Conservation (phyloP, 2,888 invertebrate species). For the Drosophila demipolita region DNA sequence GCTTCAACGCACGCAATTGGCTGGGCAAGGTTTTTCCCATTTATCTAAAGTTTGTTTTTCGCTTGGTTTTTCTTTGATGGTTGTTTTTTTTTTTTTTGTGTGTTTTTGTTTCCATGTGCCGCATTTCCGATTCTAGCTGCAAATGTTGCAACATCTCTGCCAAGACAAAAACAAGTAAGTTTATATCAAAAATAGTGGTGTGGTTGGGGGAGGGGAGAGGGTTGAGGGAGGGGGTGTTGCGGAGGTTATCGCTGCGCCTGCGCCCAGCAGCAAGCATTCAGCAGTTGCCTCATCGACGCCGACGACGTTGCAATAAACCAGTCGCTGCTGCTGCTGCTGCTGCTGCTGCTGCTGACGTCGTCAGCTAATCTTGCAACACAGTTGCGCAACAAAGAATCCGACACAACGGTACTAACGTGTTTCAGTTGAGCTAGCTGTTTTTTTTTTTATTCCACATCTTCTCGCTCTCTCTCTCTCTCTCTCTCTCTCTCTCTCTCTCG, state of each 20-base stretch:
- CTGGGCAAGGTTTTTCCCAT: slow-evolving; percentile 55
- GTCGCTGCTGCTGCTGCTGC: slow-evolving; percentile 51
- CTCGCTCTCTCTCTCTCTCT: slow-evolving; percentile 10
- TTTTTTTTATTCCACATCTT: slow-evolving; percentile 7
- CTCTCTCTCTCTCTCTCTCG: slow-evolving; percentile 6
- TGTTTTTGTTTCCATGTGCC: slow-evolving; percentile 20
- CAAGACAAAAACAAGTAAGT: slow-evolving; percentile 21
- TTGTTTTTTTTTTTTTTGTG: slow-evolving; percentile 5
- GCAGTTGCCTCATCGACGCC: slow-evolving; percentile 74
- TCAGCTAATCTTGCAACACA: slow-evolving; percentile 82
- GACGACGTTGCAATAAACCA: slow-evolving; percentile 75
- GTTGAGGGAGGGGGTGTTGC: not conserved
- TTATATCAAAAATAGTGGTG: slow-evolving; percentile 17
- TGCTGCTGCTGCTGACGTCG: slow-evolving; percentile 26
- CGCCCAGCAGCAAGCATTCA: slow-evolving; percentile 43
- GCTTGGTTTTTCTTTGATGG: slow-evolving; percentile 21
- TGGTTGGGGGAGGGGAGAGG: not conserved
- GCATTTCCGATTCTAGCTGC: slow-evolving; percentile 78
- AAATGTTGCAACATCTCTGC: slow-evolving; percentile 67
- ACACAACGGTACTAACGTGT: slow-evolving; percentile 81
- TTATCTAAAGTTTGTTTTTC: slow-evolving; percentile 28
- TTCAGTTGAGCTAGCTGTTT: slow-evolving; percentile 56
- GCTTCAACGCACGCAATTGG: slow-evolving; percentile 72
- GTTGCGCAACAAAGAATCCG: slow-evolving; percentile 83
- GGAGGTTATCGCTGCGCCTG: slow-evolving; percentile 38